A percentile compares a stretch with the other conserved stretches of the same genome.
These are phyloP conservation scores for Mythimna pallens DNA, from an alignment of 2,888 invertebrate species.

Conservation along the genomic window DNA sequence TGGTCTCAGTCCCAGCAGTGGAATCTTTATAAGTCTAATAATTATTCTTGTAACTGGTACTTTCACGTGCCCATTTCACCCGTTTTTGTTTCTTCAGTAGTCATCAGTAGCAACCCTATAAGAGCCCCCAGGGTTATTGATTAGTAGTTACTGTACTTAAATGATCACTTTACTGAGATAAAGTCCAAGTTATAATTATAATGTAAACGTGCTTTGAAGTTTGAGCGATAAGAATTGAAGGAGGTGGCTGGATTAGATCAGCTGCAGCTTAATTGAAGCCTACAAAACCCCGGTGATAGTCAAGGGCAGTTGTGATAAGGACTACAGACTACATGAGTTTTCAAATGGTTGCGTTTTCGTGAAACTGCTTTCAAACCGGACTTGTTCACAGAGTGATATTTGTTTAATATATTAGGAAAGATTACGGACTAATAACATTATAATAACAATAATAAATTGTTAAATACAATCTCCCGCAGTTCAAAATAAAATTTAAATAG, in stretches of 20 bases:
- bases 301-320: slow-evolving; percentile 38
- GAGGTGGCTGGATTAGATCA: slow-evolving; percentile 58
- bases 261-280: slow-evolving; percentile 61
- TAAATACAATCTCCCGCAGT: no score
- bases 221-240: slow-evolving; percentile 60
- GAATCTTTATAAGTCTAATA: no score
- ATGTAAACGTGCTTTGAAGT: slow-evolving; percentile 67
- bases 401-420: not conserved
- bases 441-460: no score
- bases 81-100: not conserved
- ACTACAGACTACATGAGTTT: not conserved
- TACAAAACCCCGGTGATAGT: slow-evolving; percentile 40
- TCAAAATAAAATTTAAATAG: no score
- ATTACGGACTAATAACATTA: no score
- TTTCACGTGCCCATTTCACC: not conserved
- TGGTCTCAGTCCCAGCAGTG: not conserved
- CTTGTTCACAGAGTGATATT: not conserved
- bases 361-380: not conserved
- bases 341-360: not conserved
- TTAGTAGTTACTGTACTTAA: slow-evolving; percentile 77
- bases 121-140: slow-evolving; percentile 81
- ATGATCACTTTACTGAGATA: slow-evolving; percentile 75
- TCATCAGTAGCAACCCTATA: slow-evolving; percentile 54
- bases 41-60: no score
- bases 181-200: slow-evolving; percentile 73